Evolutionary conservation across 2,888 invertebrate genomes (phyloP).

Genomic region (Spisula subtruncata): DNA sequence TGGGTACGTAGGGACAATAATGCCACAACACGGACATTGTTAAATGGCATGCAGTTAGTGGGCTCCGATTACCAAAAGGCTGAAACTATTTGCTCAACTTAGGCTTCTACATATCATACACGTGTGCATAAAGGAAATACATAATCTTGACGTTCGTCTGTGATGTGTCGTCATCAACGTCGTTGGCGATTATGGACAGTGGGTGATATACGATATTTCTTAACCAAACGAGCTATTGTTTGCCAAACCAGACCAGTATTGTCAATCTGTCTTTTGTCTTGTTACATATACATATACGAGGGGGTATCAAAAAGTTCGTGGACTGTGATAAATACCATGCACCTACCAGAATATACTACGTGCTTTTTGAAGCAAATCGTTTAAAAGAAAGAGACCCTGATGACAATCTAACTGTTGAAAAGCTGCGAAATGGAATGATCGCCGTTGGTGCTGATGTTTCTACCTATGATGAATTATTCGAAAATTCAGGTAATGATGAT

Average conservation of each 20-base stretch:
- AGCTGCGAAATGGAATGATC: conserved; percentile 33
- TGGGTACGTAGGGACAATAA: not conserved
- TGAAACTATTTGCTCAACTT: too few species aligned
- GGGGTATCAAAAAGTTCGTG: too few species aligned
- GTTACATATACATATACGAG: too few species aligned
- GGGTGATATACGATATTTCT: too few species aligned
- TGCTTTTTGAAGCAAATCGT: conserved; percentile 35
- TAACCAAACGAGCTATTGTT: too few species aligned
- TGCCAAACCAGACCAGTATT: too few species aligned
- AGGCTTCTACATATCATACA: too few species aligned
- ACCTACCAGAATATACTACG: conserved; percentile 24
- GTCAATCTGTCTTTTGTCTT: too few species aligned
- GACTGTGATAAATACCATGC: conserved; percentile 30
- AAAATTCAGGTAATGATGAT: not conserved
- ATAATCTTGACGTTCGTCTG: too few species aligned
- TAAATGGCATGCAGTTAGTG: conserved; percentile 33
- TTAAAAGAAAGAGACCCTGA: not conserved
- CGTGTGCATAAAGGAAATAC: too few species aligned
- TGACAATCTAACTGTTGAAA: not conserved
- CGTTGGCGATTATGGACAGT: too few species aligned
- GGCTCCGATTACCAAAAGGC: not conserved
- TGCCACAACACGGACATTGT: not conserved
- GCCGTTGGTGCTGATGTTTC: conserved; percentile 20
- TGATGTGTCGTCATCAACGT: too few species aligned
- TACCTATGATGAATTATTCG: conserved; percentile 17